Base-by-base conservation (phyloP, 2,797 vertebrate genomes). In the Bradypodion ventrale region DNA sequence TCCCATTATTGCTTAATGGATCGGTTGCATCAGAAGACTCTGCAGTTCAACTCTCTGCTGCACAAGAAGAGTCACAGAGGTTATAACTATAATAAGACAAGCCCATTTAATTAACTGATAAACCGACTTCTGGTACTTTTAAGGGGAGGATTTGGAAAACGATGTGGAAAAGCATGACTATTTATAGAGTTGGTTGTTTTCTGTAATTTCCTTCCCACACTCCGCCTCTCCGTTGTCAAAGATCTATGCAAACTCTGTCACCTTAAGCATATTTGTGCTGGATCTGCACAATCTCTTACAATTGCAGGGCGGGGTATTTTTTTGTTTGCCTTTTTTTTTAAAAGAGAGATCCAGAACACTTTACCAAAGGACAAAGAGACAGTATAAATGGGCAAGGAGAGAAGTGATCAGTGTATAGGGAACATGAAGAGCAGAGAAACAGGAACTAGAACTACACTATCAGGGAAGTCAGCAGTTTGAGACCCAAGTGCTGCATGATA, bases 51-150 rank as follows among this genome's bases (percentile, higher is more conserved):
- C 76, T 65, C 87, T 69, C 85, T 70, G 40, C 78, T 78, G 76
- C 76, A 87, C 8, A 0, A 35, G 91, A 79, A 65, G 82, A 81
- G 89, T 91, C 86, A 90, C 79, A 59, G 90, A 90, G 91, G 84
- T 81, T 76, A 89, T 83, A 86, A 90, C 83, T 92, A 66, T 93
- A 89, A 85, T 83, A 89, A 87, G 52, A 90, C 74, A 35, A 90
- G 85, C 90, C 94, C 94, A 87, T 87, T 93, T 93, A 93, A 92
- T 89, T 91, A 89, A 86, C 88, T 92, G 86, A 89, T 85, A 80
- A 76, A 85, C 65, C 52, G 65, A 85, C 59, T 88, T 85, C 80
- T 69, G 88, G 78, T 83, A 79, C 21, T 78, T 91, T 89, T 78
- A 86, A n/a, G 83, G 78, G 77, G 59, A 83, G 6, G 35, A 29